Percentiles rank a stretch among this genome's conserved stretches.
phyloP scores from a whole-genome alignment of 2,888 invertebrate species.

The Mactromeris polynyma region DNA sequence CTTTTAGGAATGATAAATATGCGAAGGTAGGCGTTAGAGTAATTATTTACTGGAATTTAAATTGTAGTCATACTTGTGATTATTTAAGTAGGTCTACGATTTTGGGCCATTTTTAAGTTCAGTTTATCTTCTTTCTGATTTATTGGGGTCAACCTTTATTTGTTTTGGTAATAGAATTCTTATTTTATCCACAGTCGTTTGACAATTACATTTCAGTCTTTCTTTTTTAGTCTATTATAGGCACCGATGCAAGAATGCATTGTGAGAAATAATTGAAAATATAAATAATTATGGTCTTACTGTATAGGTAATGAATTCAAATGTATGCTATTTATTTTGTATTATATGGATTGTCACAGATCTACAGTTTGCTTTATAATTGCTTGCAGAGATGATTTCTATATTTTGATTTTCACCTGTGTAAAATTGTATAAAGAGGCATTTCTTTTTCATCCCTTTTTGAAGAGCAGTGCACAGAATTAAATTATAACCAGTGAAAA shows the following conservation, averaged over 20 bases:
- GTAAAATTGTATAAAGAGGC: too few relatives aligned
- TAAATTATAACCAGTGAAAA: too few relatives aligned
- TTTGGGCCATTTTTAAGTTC: conserved; percentile 9
- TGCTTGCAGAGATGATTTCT: too few relatives aligned
- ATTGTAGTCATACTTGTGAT: conserved; percentile 33
- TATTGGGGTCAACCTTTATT: not conserved
- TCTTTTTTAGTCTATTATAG: not conserved
- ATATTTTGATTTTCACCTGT: too few relatives aligned
- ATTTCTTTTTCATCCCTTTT: too few relatives aligned
- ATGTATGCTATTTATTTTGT: not conserved
- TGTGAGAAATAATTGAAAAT: not conserved
- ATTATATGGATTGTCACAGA: not conserved
- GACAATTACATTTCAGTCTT: not conserved
- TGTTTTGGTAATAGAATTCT: not conserved
- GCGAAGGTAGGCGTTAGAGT: conserved; percentile 23
- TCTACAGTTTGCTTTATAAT: too few relatives aligned
- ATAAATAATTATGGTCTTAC: not conserved
- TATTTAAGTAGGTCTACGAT: conserved; percentile 15
- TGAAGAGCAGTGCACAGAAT: too few relatives aligned
- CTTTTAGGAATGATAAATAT: conserved; percentile 26
- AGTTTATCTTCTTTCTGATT: not conserved
- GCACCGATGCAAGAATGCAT: not conserved
- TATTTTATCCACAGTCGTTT: not conserved
- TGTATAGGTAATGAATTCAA: not conserved
- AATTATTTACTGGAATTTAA: conserved; percentile 22